These are phyloP conservation scores for Cydia strobilella DNA, from an alignment of 1,140 invertebrate genomes.

Conservation along the genomic window DNA sequence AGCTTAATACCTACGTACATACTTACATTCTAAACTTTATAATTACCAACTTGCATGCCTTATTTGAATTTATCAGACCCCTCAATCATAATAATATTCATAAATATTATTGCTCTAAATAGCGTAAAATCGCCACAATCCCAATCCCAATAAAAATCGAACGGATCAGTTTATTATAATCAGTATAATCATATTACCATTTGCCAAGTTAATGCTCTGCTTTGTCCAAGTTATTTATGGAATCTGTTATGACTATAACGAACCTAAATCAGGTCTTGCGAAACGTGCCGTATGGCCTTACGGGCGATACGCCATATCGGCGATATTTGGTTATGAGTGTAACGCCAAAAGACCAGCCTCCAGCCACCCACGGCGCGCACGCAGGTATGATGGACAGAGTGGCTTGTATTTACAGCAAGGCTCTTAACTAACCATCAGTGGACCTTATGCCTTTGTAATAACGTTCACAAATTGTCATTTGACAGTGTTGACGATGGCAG, in stretches of 20 bases:
- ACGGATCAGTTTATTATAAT: background rate
- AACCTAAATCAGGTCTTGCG: slow-evolving; percentile 23
- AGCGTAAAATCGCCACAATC: slow-evolving; percentile 15
- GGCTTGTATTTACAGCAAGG: background rate
- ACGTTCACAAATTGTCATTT: too few relatives aligned
- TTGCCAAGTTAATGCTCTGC: slow-evolving; percentile 16
- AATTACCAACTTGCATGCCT: too few relatives aligned
- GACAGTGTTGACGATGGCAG: background rate
- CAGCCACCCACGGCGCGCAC: slow-evolving; percentile 16
- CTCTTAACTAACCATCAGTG: too few relatives aligned
- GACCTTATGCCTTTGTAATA: too few relatives aligned
- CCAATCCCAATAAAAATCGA: slow-evolving; percentile 13
- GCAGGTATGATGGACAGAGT: slow-evolving; percentile 12
- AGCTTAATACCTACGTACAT: too few relatives aligned
- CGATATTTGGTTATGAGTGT: slow-evolving; percentile 27
- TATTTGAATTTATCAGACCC: too few relatives aligned
- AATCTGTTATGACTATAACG: slow-evolving; percentile 15
- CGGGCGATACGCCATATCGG: slow-evolving; percentile 19
- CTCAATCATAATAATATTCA: too few relatives aligned
- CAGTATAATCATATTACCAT: slow-evolving; percentile 19
- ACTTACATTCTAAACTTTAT: too few relatives aligned
- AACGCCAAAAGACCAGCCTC: slow-evolving; percentile 18
- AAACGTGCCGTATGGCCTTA: slow-evolving; percentile 19
- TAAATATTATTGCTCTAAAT: background rate
- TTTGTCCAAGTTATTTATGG: slow-evolving; percentile 20